phyloP scores from a whole-genome alignment of 2,113 vertebrate species.

The Baryphthengus martii region DNA sequence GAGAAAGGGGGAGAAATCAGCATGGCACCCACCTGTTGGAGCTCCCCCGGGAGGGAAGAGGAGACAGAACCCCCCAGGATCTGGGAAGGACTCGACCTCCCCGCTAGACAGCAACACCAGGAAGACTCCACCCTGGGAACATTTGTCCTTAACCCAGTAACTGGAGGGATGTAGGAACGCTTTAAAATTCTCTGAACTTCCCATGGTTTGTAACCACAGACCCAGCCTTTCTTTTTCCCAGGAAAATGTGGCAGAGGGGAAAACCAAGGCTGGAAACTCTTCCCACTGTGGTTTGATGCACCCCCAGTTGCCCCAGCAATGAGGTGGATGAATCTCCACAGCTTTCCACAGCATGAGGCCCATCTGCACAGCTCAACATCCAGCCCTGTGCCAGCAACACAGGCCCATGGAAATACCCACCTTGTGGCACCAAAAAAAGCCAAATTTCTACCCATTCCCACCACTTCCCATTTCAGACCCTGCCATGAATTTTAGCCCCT shows the following conservation, averaged over 20 bases:
- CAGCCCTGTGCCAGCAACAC: not conserved
- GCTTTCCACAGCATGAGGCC: fast-evolving
- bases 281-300: fast-evolving
- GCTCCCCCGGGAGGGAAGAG: not conserved
- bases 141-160: not conserved
- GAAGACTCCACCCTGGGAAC: not conserved
- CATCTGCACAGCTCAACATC: fast-evolving
- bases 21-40: not conserved
- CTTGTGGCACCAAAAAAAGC: fast-evolving
- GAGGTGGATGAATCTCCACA: not conserved
- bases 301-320: fast-evolving
- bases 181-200: not conserved
- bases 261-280: fast-evolving
- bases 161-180: not conserved
- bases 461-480: not conserved
- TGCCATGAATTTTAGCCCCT: not conserved
- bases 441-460: not conserved
- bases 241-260: no score
- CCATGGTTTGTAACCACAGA: fast-evolving
- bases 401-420: not conserved
- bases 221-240: fast-evolving
- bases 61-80: not conserved
- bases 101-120: fast-evolving
- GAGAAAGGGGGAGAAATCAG: not conserved
- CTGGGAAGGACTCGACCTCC: not conserved